Base-by-base conservation (phyloP, 2,113 vertebrate genomes). In the Chloropsis hardwickii region DNA sequence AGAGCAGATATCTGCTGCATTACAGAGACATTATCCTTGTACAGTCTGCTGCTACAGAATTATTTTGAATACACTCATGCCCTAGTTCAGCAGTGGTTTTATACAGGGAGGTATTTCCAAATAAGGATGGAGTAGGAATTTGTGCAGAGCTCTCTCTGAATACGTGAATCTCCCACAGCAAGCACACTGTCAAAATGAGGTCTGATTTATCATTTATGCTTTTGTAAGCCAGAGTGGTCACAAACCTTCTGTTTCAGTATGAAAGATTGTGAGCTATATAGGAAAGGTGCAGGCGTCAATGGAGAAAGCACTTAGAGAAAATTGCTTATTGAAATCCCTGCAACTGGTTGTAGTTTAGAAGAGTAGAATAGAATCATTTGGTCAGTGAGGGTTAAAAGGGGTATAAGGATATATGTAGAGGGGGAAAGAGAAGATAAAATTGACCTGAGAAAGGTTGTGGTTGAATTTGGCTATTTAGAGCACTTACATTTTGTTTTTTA, bases 271-370 rank as follows among this genome's bases (percentile, higher is more conserved):
- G 81, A 69, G 42, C 39, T 85, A 4, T 45, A 31, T 20, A 77
- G 13, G 33, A 89, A 94, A 85, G 47, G 47, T 69, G 28, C 16
- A 73, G 42, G 7, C n/a, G 1, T n/a, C 29, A 73, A 31, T 45
- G 51, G 28, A 92, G 61, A 94, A 95, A 81, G 28, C 61, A 72
- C 39, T 87, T 53, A 58, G 25, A 65, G 44, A 92, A 92, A 97
- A 95, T 58, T 91, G 35, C 18, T 61, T 85, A 53, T 91, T 95
- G 81, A 94, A 97, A 91, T 69, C 45, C 1, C 10, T 56, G 48
- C 37, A 88, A 81, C 25, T 81, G 47, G 45, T 61, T 47, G 14
- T 31, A 72, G 53, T 48, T 65, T 54, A 65, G 29, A 94, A 80
- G 37, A 62, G 24, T 65, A 76, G 27, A 92, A 82, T n/a, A 77